Base-by-base conservation (phyloP, 2,797 vertebrate species). In the Pseudopleuronectes americanus region DNA sequence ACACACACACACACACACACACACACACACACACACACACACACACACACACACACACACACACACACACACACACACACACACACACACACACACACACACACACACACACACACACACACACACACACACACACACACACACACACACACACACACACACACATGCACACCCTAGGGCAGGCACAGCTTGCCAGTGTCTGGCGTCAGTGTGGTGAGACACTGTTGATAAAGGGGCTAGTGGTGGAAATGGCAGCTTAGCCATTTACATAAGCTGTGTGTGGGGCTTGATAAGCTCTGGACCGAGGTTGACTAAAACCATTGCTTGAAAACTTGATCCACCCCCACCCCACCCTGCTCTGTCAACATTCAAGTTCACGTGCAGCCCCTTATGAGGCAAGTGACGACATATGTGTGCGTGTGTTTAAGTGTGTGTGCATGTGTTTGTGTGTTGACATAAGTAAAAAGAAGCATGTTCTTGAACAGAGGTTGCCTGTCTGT, bases 221-320 rank as follows among this genome's bases (percentile, higher is more conserved):
- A 72, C 68, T 85, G 87, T 85, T 87, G 85, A 91, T 91, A 89
- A 93, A 90, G 71, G 71, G 79, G 69, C 75, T 79, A 51, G 73
- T 84, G 62, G 74, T 89, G 85, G 78, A 89, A 85, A 86, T 84
- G 74, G 87, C 77, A 86, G 90, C 88, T 93, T 91, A 92, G 53
- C 81, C 82, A 85, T 90, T 92, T 87, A 90, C 89, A 91, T 89
- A 90, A 90, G 84, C 86, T 77, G 81, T 84, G 85, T 84, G 80
- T 49, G 59, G 80, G 74, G 74, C 80, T 88, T 53, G 89, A 89
- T 93, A 91, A 93, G 84, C 87, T 86, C 62, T 68, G 73, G 61
- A 69, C 52, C 43, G 60, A 74, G 67, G 75, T 49, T 68, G 57
- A 74, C 74, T 77, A 71, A 78, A 81, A 86, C 69, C 52, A 77